Evolutionary conservation across 2,888 invertebrate species (phyloP).

Genomic region (Lymantria dispar): DNA sequence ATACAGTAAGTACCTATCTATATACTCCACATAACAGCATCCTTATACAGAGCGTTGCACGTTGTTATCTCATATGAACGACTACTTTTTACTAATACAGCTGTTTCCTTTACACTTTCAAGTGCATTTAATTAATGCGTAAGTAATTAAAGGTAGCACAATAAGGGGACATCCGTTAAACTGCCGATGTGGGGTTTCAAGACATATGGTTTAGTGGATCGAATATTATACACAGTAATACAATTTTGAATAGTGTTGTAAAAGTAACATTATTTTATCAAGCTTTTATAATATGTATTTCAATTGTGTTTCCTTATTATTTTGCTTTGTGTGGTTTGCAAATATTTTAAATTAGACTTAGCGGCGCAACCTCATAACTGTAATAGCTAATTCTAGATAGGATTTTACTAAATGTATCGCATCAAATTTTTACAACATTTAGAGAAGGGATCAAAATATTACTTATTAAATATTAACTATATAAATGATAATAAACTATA

Average conservation of each 20-base stretch:
- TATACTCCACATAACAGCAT: conserved; percentile 14
- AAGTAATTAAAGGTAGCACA: background rate
- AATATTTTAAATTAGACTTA: too few relatives aligned
- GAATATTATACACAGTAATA: background rate
- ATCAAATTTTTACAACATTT: too few relatives aligned
- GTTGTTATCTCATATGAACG: conserved; percentile 8
- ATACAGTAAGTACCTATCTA: conserved; percentile 12
- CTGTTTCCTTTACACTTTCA: conserved; percentile 21
- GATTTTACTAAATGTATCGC: too few relatives aligned
- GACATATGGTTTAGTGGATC: conserved; percentile 4
- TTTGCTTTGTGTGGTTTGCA: too few relatives aligned
- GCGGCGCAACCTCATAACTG: too few relatives aligned
- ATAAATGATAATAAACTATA: too few relatives aligned
- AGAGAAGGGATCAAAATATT: too few relatives aligned
- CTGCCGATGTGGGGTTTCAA: conserved; percentile 17
- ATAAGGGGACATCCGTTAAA: conserved; percentile 11
- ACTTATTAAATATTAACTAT: too few relatives aligned
- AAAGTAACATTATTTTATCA: too few relatives aligned
- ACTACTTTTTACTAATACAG: conserved; percentile 22
- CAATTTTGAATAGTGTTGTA: background rate
- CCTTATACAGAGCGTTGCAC: conserved; percentile 12
- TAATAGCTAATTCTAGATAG: too few relatives aligned
- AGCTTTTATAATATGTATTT: too few relatives aligned
- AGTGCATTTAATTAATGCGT: conserved; percentile 11
- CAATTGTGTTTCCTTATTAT: too few relatives aligned